Evolutionary conservation across 2,797 vertebrate genomes (phyloP), one percentile per base, ranked within the genome.

Genomic region (Pipistrellus pygmaeus): DNA sequence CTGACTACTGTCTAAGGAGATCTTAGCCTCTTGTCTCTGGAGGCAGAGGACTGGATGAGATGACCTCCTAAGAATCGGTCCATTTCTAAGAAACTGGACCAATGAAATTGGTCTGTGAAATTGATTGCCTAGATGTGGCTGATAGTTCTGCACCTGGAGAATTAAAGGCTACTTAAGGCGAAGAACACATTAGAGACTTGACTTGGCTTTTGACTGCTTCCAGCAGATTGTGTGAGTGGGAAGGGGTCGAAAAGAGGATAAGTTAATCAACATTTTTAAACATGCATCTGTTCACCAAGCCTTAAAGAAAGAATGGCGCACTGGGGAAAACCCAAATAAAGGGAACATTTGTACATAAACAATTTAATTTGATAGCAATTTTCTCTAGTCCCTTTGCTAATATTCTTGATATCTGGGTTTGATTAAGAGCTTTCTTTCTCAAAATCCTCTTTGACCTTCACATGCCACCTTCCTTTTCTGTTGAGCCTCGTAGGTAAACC

Each of bases 191-290:
- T 12, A 90, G 94, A 23, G 57, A 90, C 94, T 97, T 89, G n/a
- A 72, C 90, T 95, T 88, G 73, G 78, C 77, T 93, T 96, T 96
- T 94, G 94, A n/a, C 62, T 95, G 88, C 55, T 97, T 96, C 95
- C 85, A 94, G 88, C 90, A 92, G 94, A 96, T 94, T 92, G 96
- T 95, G 96, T 84, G 96, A 96, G 97, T 97, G 94, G 97, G 90
- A 88, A 95, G 97, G 94, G 97, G 96, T 97, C 68, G 25, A 90
- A 73, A 94, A 94, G 97, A 96, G 92, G 96, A 97, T 95, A 80
- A 48, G 95, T 97, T 98, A 98, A 98, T 98, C 98, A 98, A 97
- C 95, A 78, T 95, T 98, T 98, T 97, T 97, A 94, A 97, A 98
- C 97, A 95, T 78, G 62, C 97, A 97, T 97, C 95, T 98, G 96